phyloP scores from a whole-genome alignment of 2,113 vertebrate species.

The Tachuris rubrigastra region DNA sequence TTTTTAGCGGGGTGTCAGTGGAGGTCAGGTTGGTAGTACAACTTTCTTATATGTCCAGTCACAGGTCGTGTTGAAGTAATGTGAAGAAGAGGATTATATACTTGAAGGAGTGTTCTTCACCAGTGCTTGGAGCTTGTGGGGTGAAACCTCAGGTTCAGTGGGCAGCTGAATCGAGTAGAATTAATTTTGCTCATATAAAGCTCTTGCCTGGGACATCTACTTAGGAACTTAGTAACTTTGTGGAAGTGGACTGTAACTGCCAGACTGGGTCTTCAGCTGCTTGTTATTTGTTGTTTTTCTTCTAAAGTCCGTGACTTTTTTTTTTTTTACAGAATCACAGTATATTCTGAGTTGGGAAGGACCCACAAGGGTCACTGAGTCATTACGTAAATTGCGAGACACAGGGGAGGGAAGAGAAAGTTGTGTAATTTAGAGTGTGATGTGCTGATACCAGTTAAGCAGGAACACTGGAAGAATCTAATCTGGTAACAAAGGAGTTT shows the following conservation, averaged over 20 bases:
- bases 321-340: neutral
- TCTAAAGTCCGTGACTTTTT: neutral
- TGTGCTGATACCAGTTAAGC: neutral
- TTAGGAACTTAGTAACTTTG: neutral
- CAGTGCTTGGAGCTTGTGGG: neutral
- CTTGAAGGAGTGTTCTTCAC: neutral
- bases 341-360: neutral
- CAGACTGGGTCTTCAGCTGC: too few relatives aligned
- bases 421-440: neutral
- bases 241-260: neutral
- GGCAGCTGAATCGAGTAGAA: neutral
- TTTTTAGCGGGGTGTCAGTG: neutral
- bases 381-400: neutral
- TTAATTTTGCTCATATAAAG: neutral
- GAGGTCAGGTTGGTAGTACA: neutral
- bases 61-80: neutral
- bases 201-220: rapidly evolving
- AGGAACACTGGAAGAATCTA: neutral
- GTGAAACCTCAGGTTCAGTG: neutral
- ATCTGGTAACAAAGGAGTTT: neutral
- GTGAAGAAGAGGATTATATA: neutral
- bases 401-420: neutral
- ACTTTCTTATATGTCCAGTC: neutral
- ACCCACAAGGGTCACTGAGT: neutral
- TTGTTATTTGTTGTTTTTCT: neutral